A percentile compares a stretch with the other conserved stretches of the same genome.
These are phyloP conservation scores for Diplodus puntazzo DNA, from an alignment of 2,797 vertebrate species.

Conservation along the genomic window DNA sequence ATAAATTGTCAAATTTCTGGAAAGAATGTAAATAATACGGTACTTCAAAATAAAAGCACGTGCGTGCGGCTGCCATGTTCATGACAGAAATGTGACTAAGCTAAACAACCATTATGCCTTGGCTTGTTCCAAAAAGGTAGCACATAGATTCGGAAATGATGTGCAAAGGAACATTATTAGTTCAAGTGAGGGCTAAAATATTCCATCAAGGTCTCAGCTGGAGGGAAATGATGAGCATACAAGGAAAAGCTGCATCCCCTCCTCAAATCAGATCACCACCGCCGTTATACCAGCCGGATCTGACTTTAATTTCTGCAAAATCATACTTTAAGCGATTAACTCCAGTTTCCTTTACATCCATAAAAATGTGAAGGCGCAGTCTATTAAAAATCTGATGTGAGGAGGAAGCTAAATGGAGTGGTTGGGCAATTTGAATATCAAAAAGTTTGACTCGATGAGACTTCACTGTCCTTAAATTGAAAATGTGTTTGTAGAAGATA, in stretches of 20 bases:
- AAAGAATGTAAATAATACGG: not conserved
- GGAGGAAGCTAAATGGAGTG: not conserved
- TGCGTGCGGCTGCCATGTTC: not conserved
- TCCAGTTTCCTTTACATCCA: not conserved
- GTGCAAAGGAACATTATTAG: constrained; percentile 59
- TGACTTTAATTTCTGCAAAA: constrained; percentile 13
- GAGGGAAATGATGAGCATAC: constrained; percentile 37
- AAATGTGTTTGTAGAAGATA: not conserved
- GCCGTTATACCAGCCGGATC: constrained; percentile 8
- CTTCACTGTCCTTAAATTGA: too few relatives aligned
- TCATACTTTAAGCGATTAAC: not conserved
- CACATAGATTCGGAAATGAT: constrained; percentile 43
- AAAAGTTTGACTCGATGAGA: not conserved
- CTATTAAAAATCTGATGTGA: constrained; percentile 5
- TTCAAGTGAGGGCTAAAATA: constrained; percentile 56
- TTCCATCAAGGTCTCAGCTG: constrained; percentile 68
- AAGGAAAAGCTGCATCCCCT: constrained; percentile 22
- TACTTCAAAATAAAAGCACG: constrained; percentile 14
- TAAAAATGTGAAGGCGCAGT: constrained; percentile 15
- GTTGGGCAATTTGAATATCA: not conserved
- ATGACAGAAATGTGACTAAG: constrained; percentile 5
- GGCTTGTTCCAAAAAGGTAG: not conserved
- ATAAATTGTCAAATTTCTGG: constrained; percentile 6
- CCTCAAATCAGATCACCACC: constrained; percentile 14
- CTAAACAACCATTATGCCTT: not conserved